A percentile compares a stretch with the other conserved stretches of the same genome.
Conservation (phyloP, 2,113 vertebrate species). For the Danio rerio region DNA sequence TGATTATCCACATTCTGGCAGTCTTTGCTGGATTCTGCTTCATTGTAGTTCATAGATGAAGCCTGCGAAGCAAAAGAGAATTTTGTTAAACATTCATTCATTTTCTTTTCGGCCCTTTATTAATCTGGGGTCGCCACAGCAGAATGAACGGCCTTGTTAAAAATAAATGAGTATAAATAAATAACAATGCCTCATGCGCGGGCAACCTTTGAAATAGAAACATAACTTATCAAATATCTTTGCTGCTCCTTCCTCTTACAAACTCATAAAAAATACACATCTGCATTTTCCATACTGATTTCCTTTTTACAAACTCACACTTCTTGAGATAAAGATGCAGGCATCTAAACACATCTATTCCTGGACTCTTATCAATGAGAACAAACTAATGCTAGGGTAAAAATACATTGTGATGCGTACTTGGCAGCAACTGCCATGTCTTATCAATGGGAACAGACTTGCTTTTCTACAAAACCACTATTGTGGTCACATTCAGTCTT, state of each 20-base stretch:
- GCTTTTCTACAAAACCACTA: neutral
- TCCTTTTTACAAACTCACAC: conserved; percentile 33
- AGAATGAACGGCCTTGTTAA: neutral
- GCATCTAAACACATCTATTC: conserved; percentile 49
- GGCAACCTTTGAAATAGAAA: neutral
- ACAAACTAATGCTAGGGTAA: conserved; percentile 55
- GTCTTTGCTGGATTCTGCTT: neutral
- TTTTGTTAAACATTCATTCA: neutral
- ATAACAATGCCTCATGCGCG: too few relatives aligned
- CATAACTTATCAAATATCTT: neutral
- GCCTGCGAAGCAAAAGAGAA: conserved; percentile 17
- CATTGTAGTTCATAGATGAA: conserved; percentile 29
- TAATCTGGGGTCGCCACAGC: too few relatives aligned
- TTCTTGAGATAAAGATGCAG: conserved; percentile 62
- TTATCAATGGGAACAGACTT: conserved; percentile 16
- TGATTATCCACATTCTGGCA: neutral
- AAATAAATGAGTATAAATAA: neutral
- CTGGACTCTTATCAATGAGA: conserved; percentile 68
- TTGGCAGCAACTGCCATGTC: conserved; percentile 13
- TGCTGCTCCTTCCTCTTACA: neutral
- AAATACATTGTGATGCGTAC: conserved; percentile 18
- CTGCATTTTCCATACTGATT: neutral
- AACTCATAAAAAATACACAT: neutral
- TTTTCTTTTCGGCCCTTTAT: too few relatives aligned
- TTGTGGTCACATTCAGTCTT: neutral